Evolutionary conservation across 2,797 vertebrate genomes (phyloP).

Genomic region (Botia almorhae): DNA sequence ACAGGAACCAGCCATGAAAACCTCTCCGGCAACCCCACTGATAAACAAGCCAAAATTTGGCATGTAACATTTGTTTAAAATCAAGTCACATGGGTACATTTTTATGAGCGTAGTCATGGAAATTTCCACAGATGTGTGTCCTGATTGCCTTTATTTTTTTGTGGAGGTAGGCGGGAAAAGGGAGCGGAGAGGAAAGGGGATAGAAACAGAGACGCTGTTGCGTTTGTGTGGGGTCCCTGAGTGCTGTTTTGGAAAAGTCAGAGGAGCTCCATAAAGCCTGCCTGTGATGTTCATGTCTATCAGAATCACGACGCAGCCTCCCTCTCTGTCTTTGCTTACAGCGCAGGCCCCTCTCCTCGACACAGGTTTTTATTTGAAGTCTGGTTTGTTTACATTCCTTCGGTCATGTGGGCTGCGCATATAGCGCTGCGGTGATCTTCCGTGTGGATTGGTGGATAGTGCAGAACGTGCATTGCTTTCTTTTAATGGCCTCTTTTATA

Average conservation of each 20-base stretch:
- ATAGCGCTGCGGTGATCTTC: conserved; percentile 55
- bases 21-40: conserved; percentile 51
- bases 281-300: conserved; percentile 62
- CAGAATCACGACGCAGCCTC: conserved; percentile 53
- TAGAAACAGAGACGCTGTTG: conserved; percentile 53
- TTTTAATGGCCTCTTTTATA: conserved; percentile 50
- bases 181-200: conserved; percentile 68
- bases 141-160: conserved; percentile 65
- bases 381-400: conserved; percentile 80
- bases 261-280: conserved; percentile 54
- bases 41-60: conserved; percentile 62
- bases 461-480: conserved; percentile 49
- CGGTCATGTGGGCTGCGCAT: conserved; percentile 60
- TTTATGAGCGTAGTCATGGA: conserved; percentile 66
- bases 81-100: conserved; percentile 64
- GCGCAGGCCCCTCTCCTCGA: conserved; percentile 45
- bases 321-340: conserved; percentile 37
- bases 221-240: conserved; percentile 55
- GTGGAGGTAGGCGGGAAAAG: conserved; percentile 60
- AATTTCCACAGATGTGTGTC: conserved; percentile 67
- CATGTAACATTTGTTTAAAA: conserved; percentile 66
- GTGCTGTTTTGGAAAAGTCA: conserved; percentile 53
- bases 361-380: conserved; percentile 66
- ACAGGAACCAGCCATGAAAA: conserved; percentile 53
- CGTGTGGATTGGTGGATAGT: conserved; percentile 54